phyloP scores from a whole-genome alignment of 2,888 invertebrate species.

The Cantharis lateralis region DNA sequence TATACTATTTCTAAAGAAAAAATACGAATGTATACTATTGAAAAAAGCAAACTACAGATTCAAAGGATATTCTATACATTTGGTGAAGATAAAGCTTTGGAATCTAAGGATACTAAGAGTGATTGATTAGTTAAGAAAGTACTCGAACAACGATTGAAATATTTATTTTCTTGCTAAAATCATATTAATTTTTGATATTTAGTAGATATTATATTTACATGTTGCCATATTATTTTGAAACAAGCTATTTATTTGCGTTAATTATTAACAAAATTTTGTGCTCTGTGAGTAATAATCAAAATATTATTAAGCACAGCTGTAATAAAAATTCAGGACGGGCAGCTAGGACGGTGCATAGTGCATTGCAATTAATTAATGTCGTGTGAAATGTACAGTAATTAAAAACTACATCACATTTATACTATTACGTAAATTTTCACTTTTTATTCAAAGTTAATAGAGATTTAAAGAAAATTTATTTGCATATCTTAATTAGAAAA shows the following conservation, averaged over 20 bases:
- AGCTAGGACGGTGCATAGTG: slow-evolving; percentile 36
- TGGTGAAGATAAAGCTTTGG: not conserved
- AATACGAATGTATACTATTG: too few relatives aligned
- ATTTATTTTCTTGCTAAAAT: slow-evolving; percentile 4
- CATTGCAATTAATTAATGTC: slow-evolving; percentile 7
- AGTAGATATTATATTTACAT: slow-evolving; percentile 7
- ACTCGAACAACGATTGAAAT: not conserved
- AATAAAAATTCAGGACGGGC: slow-evolving; percentile 30
- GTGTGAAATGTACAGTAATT: slow-evolving; percentile 1
- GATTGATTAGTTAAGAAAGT: not conserved
- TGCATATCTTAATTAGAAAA: not conserved
- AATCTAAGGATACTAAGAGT: not conserved
- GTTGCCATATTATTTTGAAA: not conserved
- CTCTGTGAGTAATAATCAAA: slow-evolving; percentile 4
- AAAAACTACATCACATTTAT: not conserved
- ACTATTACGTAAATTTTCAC: not conserved
- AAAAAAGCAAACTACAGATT: too few relatives aligned
- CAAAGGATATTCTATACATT: not conserved
- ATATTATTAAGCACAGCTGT: slow-evolving; percentile 1
- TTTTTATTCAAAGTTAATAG: not conserved
- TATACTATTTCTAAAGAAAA: too few relatives aligned
- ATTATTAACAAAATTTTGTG: slow-evolving; percentile 10
- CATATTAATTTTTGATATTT: not conserved
- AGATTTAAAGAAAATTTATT: not conserved
- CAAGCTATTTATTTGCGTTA: not conserved